Evolutionary conservation across 1,140 invertebrate species (phyloP).

Genomic region (Drosophila nikananu): DNA sequence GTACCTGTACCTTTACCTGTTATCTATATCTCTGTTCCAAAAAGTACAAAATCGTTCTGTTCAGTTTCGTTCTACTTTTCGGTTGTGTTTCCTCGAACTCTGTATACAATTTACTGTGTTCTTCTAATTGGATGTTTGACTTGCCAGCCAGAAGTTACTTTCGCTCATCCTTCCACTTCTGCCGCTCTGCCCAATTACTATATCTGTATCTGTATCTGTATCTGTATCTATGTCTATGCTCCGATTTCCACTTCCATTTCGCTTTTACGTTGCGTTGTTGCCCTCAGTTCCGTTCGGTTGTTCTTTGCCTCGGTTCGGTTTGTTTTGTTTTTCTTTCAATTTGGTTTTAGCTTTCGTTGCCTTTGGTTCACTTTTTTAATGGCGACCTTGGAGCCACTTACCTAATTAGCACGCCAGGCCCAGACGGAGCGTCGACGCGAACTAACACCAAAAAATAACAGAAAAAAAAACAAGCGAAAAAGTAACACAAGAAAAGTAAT

Average conservation of each 20-base stretch:
- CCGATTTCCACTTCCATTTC: conserved; percentile 51
- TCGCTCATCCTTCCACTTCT: conserved; percentile 49
- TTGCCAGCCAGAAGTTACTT: conserved; percentile 74
- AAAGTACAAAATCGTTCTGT: conserved; percentile 53
- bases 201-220: conserved; percentile 34
- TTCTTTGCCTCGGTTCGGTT: conserved; percentile 19
- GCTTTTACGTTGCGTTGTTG: conserved; percentile 57
- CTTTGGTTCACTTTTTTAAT: conserved; percentile 74
- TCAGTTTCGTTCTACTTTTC: conserved; percentile 50
- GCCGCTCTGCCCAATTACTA: conserved; percentile 37
- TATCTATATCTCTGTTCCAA: conserved; percentile 44
- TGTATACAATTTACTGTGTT: conserved; percentile 75
- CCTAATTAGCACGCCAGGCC: conserved; percentile 71
- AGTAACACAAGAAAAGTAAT: background rate
- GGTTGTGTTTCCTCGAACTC: conserved; percentile 48
- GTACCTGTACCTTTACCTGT: conserved; percentile 37
- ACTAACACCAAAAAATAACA: conserved; percentile 3
- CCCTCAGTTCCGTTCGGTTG: conserved; percentile 36
- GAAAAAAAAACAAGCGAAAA: conserved; percentile 4
- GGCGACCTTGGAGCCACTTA: conserved; percentile 80
- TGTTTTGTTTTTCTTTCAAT: conserved; percentile 40
- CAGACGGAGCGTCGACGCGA: conserved; percentile 61
- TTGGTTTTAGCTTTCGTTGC: conserved; percentile 44
- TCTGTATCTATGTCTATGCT: conserved; percentile 41
- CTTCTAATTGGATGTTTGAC: conserved; percentile 81